Conservation (phyloP, 2,888 invertebrate species). For the Drosophila koepferae region DNA sequence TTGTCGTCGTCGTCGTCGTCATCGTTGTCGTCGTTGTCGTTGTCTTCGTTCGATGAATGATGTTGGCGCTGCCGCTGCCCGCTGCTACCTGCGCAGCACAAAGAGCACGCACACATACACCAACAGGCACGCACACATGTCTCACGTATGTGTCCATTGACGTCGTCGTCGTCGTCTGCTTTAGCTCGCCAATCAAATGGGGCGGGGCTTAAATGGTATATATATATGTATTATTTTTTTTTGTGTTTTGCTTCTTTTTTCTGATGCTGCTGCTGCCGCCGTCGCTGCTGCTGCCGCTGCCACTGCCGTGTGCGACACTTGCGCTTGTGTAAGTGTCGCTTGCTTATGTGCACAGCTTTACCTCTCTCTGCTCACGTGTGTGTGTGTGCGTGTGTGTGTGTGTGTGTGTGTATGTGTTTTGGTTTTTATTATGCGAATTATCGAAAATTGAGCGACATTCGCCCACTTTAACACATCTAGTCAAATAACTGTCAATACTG, state of each 20-base stretch:
- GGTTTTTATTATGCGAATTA: slow-evolving; percentile 77
- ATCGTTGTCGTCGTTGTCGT: slow-evolving; percentile 40
- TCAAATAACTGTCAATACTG: background rate
- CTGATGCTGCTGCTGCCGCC: slow-evolving; percentile 48
- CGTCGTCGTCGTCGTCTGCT: slow-evolving; percentile 67
- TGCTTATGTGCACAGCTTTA: slow-evolving; percentile 28
- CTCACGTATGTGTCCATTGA: slow-evolving; percentile 77
- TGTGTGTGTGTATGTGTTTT: slow-evolving; percentile 9
- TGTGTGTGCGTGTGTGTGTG: slow-evolving; percentile 1
- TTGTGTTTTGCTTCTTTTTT: slow-evolving; percentile 52
- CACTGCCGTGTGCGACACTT: slow-evolving; percentile 69
- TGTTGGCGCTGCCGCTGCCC: slow-evolving; percentile 65
- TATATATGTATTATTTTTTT: slow-evolving; percentile 34
- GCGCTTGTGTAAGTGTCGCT: slow-evolving; percentile 51
- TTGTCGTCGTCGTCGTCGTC: slow-evolving; percentile 21
- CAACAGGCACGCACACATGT: slow-evolving; percentile 46
- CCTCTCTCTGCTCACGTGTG: slow-evolving; percentile 10
- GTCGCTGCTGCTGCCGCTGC: slow-evolving; percentile 34
- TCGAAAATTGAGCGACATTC: slow-evolving; percentile 74
- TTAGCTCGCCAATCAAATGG: slow-evolving; percentile 83
- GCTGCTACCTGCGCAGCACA: slow-evolving; percentile 73
- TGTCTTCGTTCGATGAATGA: slow-evolving; percentile 76
- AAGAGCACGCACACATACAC: slow-evolving; percentile 40
- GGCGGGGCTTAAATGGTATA: slow-evolving; percentile 82
- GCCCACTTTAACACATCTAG: too few species aligned